Evolutionary conservation across 2,113 vertebrate genomes (phyloP).

Genomic region (Protobothrops mucrosquamatus): DNA sequence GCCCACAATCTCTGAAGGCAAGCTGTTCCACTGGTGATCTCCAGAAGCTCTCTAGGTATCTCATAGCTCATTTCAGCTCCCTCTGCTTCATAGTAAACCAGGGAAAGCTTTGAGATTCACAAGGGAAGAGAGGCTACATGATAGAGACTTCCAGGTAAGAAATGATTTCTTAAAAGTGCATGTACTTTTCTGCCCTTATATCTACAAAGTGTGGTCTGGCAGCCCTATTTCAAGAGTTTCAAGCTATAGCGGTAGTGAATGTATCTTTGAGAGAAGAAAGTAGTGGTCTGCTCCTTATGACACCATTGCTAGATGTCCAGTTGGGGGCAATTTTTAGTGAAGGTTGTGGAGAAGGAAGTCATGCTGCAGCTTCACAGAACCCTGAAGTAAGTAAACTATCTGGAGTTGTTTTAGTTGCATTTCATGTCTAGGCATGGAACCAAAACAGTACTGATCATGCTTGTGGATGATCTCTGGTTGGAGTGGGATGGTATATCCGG

Average conservation of each 20-base stretch:
- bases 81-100: neutral
- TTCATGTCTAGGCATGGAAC: neutral
- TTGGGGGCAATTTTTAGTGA: neutral
- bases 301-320: neutral
- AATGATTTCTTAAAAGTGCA: neutral
- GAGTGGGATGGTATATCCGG: neutral
- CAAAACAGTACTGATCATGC: neutral
- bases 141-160: neutral
- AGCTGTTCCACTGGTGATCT: neutral
- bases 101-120: neutral
- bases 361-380: neutral
- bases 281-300: neutral
- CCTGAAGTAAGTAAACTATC: neutral
- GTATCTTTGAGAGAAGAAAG: neutral
- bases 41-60: neutral
- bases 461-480: neutral
- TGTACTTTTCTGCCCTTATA: neutral
- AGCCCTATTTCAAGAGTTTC: neutral
- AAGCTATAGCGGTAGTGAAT: neutral
- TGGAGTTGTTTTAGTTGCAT: neutral
- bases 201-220: neutral
- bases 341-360: neutral
- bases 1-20: too few relatives aligned
- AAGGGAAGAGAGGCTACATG: neutral
- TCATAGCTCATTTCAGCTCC: neutral